These are phyloP conservation scores for Muricea muricata DNA, from an alignment of 92 coral and sea anemone species.

Conservation along the genomic window DNA sequence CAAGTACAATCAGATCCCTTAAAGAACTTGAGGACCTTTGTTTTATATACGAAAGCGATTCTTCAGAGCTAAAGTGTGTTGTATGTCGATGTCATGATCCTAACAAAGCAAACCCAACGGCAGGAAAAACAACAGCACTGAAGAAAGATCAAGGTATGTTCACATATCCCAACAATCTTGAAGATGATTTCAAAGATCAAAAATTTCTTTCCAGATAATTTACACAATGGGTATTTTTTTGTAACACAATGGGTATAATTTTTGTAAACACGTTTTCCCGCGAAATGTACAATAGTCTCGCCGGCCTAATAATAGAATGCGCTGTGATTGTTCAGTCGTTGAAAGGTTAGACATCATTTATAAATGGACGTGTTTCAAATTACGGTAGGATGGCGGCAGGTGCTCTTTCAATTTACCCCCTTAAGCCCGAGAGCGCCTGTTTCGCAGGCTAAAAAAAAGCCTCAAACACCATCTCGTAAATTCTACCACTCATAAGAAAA, in stretches of 20 bases:
- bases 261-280: no score
- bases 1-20: background rate
- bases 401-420: no score
- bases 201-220: background rate
- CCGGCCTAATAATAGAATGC: no score
- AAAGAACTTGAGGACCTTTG: slow-evolving; percentile 2
- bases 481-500: slow-evolving; percentile 12
- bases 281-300: no score
- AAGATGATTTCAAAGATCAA: background rate
- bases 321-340: no score
- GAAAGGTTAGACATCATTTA: no score
- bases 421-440: no score
- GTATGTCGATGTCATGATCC: background rate
- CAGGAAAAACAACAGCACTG: no score
- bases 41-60: background rate
- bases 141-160: background rate
- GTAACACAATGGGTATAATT: no score
- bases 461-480: background rate
- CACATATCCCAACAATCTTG: background rate
- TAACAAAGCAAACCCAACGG: background rate
- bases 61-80: slow-evolving; percentile 18
- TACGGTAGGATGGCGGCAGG: no score
- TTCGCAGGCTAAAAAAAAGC: background rate
- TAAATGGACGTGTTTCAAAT: no score
- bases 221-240: no score